These are phyloP conservation scores for Tonatia bakeri DNA, from an alignment of 2,113 vertebrate species.

Conservation along the genomic window DNA sequence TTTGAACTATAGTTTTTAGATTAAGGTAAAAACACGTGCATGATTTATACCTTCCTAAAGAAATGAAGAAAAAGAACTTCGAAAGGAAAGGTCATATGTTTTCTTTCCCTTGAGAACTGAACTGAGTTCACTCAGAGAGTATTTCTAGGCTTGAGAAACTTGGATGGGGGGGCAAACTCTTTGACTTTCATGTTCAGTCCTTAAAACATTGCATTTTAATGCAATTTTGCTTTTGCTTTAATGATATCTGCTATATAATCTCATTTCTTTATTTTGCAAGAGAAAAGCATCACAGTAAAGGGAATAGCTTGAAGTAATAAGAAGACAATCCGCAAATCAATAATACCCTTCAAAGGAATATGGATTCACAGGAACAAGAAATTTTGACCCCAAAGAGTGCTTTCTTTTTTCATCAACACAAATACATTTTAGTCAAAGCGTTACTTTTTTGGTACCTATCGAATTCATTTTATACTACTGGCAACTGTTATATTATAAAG, in stretches of 20 bases:
- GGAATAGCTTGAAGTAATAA: conserved; percentile 53
- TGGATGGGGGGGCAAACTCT: neutral
- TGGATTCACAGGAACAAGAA: conserved; percentile 46
- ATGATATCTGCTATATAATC: conserved; percentile 63
- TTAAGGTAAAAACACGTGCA: conserved; percentile 29
- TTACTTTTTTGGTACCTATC: conserved; percentile 41
- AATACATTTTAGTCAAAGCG: conserved; percentile 54
- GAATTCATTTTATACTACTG: conserved; percentile 50
- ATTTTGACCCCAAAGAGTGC: conserved; percentile 50
- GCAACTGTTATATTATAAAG: conserved; percentile 25
- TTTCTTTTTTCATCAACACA: conserved; percentile 63
- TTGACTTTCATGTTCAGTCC: conserved; percentile 59
- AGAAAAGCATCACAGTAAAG: conserved; percentile 45
- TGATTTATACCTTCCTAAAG: conserved; percentile 39
- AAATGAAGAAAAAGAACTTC: conserved; percentile 31
- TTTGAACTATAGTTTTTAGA: conserved; percentile 41
- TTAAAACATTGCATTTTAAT: conserved; percentile 67
- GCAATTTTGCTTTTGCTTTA: conserved; percentile 66
- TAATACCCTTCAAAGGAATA: conserved; percentile 56
- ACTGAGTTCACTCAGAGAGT: neutral
- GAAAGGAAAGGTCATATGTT: conserved; percentile 35
- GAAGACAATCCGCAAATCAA: conserved; percentile 51
- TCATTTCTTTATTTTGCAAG: conserved; percentile 51
- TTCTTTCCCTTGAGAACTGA: conserved; percentile 20
- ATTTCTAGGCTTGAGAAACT: conserved; percentile 26